phyloP scores from a whole-genome alignment of 53 echinoderm and acorn worm genomes.

The Glandiceps talaboti region DNA sequence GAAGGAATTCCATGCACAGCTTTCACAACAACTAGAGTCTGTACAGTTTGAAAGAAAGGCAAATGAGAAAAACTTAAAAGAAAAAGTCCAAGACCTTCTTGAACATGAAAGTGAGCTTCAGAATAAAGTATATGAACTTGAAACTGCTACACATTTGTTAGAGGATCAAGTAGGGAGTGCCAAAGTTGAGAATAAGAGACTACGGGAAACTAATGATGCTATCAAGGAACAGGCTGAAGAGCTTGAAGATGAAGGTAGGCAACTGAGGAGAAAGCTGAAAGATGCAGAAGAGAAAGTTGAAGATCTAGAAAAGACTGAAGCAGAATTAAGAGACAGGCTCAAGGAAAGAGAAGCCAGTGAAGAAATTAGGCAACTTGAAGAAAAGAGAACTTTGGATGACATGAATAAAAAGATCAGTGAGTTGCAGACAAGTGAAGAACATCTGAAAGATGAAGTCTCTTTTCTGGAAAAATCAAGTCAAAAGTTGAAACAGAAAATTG shows the following conservation, averaged over 20 bases:
- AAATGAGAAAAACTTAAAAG: constrained; percentile 30
- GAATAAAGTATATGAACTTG: constrained; percentile 16
- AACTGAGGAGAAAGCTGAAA: constrained; percentile 2
- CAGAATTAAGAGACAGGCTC: constrained; percentile 1
- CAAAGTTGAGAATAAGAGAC: neutral
- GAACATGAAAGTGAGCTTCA: neutral
- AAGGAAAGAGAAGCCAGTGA: constrained; percentile 16
- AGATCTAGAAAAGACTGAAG: constrained; percentile 5
- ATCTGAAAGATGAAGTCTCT: constrained; percentile 21
- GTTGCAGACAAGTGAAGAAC: constrained; percentile 13
- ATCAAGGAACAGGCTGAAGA: constrained; percentile 9
- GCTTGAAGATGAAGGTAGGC: constrained; percentile 12
- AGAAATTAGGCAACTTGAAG: neutral
- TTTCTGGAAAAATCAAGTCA: constrained; percentile 31
- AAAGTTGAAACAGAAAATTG: neutral
- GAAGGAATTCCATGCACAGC: constrained; percentile 1
- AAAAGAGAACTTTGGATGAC: neutral
- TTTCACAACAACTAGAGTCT: constrained; percentile 16
- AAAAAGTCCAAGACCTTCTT: neutral
- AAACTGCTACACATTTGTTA: neutral
- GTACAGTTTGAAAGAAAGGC: constrained; percentile 37
- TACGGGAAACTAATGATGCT: neutral
- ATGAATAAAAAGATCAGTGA: constrained; percentile 12
- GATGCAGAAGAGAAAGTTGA: constrained; percentile 4
- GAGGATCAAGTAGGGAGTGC: neutral